Evolutionary conservation across 1,140 invertebrate genomes (phyloP).

Genomic region (Semibalanus balanoides): DNA sequence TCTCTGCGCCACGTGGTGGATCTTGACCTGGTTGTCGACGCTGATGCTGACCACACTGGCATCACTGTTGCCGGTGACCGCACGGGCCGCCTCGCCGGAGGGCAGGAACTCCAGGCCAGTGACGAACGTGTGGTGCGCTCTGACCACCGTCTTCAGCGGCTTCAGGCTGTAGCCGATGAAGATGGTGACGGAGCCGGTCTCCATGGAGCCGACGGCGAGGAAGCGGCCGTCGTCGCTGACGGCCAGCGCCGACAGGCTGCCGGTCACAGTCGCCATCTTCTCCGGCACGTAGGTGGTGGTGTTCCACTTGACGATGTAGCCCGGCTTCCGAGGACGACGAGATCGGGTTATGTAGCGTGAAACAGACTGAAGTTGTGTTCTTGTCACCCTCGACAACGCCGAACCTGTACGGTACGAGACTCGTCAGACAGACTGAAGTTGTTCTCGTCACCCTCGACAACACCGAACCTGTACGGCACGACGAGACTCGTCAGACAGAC

Average conservation of each 20-base stretch:
- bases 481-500: slow-evolving; percentile 51
- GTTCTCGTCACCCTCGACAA: slow-evolving; percentile 46
- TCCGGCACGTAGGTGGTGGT: slow-evolving; percentile 26
- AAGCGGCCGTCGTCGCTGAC: slow-evolving; percentile 82
- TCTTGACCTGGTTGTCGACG: slow-evolving; percentile 80
- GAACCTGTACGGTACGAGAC: slow-evolving; percentile 39
- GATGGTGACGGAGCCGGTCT: slow-evolving; percentile 74
- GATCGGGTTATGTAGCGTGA: slow-evolving; percentile 63
- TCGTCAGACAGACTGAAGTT: slow-evolving; percentile 45
- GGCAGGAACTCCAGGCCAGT: slow-evolving; percentile 82
- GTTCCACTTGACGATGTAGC: slow-evolving; percentile 35
- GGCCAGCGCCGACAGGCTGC: slow-evolving; percentile 66
- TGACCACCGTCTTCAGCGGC: slow-evolving; percentile 60
- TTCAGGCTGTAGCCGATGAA: slow-evolving; percentile 84
- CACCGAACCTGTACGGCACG: slow-evolving; percentile 45
- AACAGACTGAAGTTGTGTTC: slow-evolving; percentile 50
- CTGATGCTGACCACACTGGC: slow-evolving; percentile 84
- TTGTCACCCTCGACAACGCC: slow-evolving; percentile 49
- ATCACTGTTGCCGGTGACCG: slow-evolving; percentile 45
- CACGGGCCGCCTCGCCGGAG: slow-evolving; percentile 33
- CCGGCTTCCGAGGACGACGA: slow-evolving; percentile 42
- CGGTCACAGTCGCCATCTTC: slow-evolving; percentile 21
- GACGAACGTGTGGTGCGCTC: slow-evolving; percentile 84
- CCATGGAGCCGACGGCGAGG: slow-evolving; percentile 82
- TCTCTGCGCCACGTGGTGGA: slow-evolving; percentile 58